phyloP scores from a whole-genome alignment of 2,888 invertebrate genomes.

The Nephrocerus scutellatus region DNA sequence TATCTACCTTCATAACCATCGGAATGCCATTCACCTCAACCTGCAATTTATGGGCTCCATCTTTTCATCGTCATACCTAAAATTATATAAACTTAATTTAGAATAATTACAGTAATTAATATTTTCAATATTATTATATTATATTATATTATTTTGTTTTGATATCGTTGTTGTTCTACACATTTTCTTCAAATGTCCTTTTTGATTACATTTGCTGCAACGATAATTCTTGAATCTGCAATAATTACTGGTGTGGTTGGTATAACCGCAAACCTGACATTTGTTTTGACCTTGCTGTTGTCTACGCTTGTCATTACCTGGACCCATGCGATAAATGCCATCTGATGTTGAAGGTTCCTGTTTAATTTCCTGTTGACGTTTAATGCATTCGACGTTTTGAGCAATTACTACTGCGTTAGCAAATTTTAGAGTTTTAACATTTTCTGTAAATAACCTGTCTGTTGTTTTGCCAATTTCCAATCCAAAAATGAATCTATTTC shows the following conservation, averaged over 20 bases:
- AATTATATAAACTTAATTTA: constrained; percentile 10
- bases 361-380: constrained; percentile 7
- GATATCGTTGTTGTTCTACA: no score
- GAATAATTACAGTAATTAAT: constrained; percentile 1
- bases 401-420: constrained; percentile 12
- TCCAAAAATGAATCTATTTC: constrained; percentile 12
- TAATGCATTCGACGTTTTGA: constrained; percentile 12
- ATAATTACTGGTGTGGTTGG: constrained; percentile 10
- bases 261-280: constrained; percentile 16
- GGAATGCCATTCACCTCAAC: constrained; percentile 7
- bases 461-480: constrained; percentile 17
- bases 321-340: constrained; percentile 5
- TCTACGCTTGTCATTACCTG: neutral
- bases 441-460: constrained; percentile 19
- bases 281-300: constrained; percentile 7
- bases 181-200: constrained; percentile 20
- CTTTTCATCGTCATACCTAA: constrained; percentile 4
- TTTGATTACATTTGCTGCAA: constrained; percentile 18
- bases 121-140: constrained; percentile 11
- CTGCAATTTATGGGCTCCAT: constrained; percentile 6
- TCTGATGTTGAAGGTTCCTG: constrained; percentile 4
- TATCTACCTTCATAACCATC: constrained; percentile 15
- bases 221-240: constrained; percentile 20
- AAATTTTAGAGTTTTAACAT: constrained; percentile 3
- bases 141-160: constrained; percentile 2